Evolutionary conservation across 2,113 vertebrate species (phyloP).

Genomic region (Mixornis gularis): DNA sequence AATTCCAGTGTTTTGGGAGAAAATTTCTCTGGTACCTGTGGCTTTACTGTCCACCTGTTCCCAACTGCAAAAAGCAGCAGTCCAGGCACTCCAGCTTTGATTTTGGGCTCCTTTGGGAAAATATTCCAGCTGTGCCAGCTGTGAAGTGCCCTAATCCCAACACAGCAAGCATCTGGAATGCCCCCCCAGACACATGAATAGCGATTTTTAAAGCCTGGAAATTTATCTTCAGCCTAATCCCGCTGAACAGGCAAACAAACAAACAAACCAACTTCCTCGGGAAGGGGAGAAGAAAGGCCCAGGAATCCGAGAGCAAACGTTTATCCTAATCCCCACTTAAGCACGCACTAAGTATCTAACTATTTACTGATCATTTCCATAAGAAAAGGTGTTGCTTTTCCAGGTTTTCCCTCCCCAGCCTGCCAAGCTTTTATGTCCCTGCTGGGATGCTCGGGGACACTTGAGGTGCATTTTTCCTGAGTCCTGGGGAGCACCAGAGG

Average conservation of each 20-base stretch:
- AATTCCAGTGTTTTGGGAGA: not conserved
- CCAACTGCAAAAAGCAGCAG: not conserved
- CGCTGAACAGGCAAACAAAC: constrained; percentile 41
- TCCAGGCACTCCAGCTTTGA: not conserved
- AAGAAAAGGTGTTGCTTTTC: constrained; percentile 41
- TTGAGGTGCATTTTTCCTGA: not conserved
- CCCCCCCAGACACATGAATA: constrained; percentile 25
- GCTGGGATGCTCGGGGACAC: not conserved
- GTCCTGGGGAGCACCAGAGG: not conserved
- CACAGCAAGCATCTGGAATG: not conserved
- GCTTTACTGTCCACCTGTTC: not conserved
- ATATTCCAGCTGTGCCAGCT: not conserved
- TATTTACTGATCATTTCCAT: constrained; percentile 45
- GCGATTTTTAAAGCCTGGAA: constrained; percentile 30
- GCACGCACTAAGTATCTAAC: constrained; percentile 42
- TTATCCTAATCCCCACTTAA: constrained; percentile 45
- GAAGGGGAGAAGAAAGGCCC: constrained; percentile 7
- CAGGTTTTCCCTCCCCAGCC: not conserved
- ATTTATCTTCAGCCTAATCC: constrained; percentile 30
- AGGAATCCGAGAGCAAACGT: constrained; percentile 6
- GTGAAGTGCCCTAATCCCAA: not conserved
- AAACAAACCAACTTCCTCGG: constrained; percentile 56
- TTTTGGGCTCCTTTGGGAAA: not conserved
- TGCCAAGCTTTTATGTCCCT: not conserved
- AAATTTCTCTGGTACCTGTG: not conserved